Percentiles rank a stretch among this genome's conserved stretches.
phyloP scores from a whole-genome alignment of 2,797 vertebrate genomes.

The Bovichtus variegatus region DNA sequence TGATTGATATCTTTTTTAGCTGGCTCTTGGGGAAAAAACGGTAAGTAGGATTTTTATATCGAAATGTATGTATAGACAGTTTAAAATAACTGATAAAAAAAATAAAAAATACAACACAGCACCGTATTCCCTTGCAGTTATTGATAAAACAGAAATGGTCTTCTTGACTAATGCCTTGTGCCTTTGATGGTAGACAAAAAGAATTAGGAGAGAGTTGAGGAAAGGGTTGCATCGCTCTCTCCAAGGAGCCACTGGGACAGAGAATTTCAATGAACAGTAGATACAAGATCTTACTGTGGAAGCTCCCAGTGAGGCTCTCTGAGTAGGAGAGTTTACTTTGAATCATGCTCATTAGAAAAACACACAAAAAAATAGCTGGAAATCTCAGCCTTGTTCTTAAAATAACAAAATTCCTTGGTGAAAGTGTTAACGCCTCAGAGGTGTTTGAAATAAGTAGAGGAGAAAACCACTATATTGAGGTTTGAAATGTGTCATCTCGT shows the following conservation, averaged over 20 bases:
- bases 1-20: background rate
- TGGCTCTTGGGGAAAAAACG: background rate
- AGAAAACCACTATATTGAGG: slow-evolving; percentile 44
- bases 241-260: slow-evolving; percentile 38
- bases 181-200: slow-evolving; percentile 7
- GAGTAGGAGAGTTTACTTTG: slow-evolving; percentile 54
- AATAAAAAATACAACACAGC: background rate
- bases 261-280: slow-evolving; percentile 57
- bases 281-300: slow-evolving; percentile 45
- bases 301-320: slow-evolving; percentile 48
- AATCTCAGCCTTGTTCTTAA: slow-evolving; percentile 47
- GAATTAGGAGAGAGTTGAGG: slow-evolving; percentile 47
- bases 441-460: slow-evolving; percentile 51
- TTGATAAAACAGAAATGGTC: slow-evolving; percentile 18
- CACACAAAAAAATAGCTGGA: slow-evolving; percentile 20
- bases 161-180: background rate
- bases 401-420: slow-evolving; percentile 40
- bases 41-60: background rate
- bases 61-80: slow-evolving; percentile 1
- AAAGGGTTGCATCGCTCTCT: slow-evolving; percentile 49
- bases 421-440: slow-evolving; percentile 50
- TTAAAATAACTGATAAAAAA: background rate
- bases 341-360: slow-evolving; percentile 63
- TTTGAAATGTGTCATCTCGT: slow-evolving; percentile 62
- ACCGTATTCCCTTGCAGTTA: background rate